Evolutionary conservation across 2,797 vertebrate genomes (phyloP), one percentile per base, ranked within the genome.

Genomic region (Hydrocynus forskahlii): DNA sequence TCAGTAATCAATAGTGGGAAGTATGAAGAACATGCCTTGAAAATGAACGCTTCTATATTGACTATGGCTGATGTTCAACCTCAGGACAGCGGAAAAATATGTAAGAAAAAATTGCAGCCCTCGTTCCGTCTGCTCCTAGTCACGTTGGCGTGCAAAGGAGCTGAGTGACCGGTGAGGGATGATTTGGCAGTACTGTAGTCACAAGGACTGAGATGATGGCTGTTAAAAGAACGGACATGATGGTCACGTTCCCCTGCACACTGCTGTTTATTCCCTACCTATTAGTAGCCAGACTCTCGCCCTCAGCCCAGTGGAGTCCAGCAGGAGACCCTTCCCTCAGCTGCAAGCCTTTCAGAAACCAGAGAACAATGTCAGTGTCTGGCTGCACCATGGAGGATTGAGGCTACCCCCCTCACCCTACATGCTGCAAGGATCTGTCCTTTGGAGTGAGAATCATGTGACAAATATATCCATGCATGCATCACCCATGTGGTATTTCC

Each of bases 251-350:
- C 77, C 48, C 60, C 72, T 67, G 25, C 50, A 78, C 16, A 45
- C 23, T 35, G 74, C 75, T 75, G 45, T 75, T 70, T 29, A 50
- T 17, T 54, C 40, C 38, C 66, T 55, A 75, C 75, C 48, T 25
- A 52, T 78, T 16, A 70, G 19, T 45, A 17, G 48, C 0, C 75
- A 85, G 79, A 83, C 83, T 83, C 86, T 85, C 59, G 74, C 74
- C 76, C 76, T 75, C 70, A 85, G 69, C 25, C 16, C 60, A 63
- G 60, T 25, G 13, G 13, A 29, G 25, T 14, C 29, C 23, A 62
- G 59, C 0, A 25, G 59, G 59, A 62, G 59, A 14, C 13, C 60
- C 25, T 29, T 57, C 17, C 84, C 38, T 57, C 38, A 60, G 35
- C 16, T 10, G 35, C 35, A 66, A 40, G 60, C 17, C 62, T 68